Evolutionary conservation across 2,113 vertebrate genomes (phyloP), one percentile per base, ranked within the genome.

Genomic region (Ramphastos sulfuratus): DNA sequence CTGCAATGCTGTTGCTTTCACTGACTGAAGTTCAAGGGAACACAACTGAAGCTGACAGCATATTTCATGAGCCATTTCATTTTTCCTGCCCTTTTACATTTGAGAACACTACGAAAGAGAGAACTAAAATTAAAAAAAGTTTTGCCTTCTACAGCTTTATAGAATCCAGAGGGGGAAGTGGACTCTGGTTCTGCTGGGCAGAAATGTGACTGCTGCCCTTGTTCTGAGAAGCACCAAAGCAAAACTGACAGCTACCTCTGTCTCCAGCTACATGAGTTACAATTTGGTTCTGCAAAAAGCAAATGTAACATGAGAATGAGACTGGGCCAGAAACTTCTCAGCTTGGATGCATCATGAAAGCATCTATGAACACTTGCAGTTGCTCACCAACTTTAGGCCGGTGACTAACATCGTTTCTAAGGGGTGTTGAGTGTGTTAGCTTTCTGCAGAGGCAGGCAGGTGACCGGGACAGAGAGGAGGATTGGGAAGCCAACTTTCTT

Each of bases 321-420:
- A 60, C 58, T 0, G 0, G 25, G 35, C 42, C 35, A 92, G 66
- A 78, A 30, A 35, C 15, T 66, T 21, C 61, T 77, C 28, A 73
- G 28, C 59, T 86, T 58, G 71, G 59, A 85, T 80, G 63, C 77
- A 74, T 30, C 71, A 87, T 24, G 55, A 88, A 96, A 96, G 76
- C 42, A 16, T 42, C 73, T 55, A 61, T 24, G 21, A 66, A 66
- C 61, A 12, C 65, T 25, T 91, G 54, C 82, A 61, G 2, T 42
- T 2, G 3, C 74, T 87, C 82, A 56, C 27, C 48, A 35, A 24
- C 70, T 80, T 92, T 59, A 79, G 75, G 72, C 30, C 46, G 52
- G 48, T 6, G 9, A 48, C 44, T 83, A 15, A 59, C 82, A 61
- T 8, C 2, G 11, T 30, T 89, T 76, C 75, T 73, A 7, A 89